These are phyloP conservation scores for Hesperophylax magnus DNA, from an alignment of 1,140 invertebrate genomes.

Conservation along the genomic window DNA sequence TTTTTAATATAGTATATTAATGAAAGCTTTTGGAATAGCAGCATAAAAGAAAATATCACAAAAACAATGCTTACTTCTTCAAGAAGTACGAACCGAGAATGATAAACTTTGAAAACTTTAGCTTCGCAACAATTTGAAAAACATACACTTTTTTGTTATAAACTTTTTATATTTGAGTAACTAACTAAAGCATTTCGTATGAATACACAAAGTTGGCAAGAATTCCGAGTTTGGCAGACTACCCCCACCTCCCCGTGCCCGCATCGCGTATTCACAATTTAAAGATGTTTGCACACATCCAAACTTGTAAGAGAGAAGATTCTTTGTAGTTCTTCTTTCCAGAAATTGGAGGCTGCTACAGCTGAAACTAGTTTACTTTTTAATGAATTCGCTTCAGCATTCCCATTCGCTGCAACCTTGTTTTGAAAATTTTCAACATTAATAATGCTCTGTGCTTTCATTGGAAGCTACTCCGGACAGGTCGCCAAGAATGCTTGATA, in stretches of 20 bases:
- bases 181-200: constrained; percentile 44
- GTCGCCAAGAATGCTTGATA: too few species aligned
- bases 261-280: constrained; percentile 51
- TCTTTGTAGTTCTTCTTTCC: constrained; percentile 44
- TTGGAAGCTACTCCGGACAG: not conserved
- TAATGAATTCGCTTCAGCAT: constrained; percentile 22
- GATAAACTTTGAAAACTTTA: constrained; percentile 33
- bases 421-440: constrained; percentile 14
- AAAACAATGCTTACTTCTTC: not conserved
- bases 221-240: constrained; percentile 12
- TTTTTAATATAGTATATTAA: too few species aligned
- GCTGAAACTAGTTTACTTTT: constrained; percentile 37
- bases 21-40: too few species aligned
- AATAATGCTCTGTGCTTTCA: constrained; percentile 4
- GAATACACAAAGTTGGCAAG: constrained; percentile 43
- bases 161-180: constrained; percentile 51
- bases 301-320: constrained; percentile 44
- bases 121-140: constrained; percentile 30
- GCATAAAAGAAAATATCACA: not conserved
- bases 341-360: constrained; percentile 21
- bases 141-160: constrained; percentile 23
- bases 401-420: constrained; percentile 20
- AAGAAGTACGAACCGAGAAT: not conserved
- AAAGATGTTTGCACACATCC: constrained; percentile 52
- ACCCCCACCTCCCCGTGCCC: constrained; percentile 1